These are phyloP conservation scores for Pantherophis guttatus DNA, from an alignment of 2,113 vertebrate species.

Conservation along the genomic window DNA sequence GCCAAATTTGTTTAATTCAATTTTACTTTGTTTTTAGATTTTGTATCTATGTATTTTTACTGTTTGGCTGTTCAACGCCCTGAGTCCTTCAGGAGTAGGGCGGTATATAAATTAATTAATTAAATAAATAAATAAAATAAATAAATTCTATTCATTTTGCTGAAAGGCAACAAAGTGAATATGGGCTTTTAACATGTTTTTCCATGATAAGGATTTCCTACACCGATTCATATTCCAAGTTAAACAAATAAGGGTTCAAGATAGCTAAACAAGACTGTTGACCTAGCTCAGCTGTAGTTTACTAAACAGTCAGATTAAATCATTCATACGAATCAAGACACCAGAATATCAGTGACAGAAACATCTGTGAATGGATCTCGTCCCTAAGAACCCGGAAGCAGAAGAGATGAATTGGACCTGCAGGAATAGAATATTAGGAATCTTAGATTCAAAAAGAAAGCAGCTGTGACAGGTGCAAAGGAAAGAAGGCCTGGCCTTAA, in stretches of 20 bases:
- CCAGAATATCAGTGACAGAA: background rate
- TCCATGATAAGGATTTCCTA: background rate
- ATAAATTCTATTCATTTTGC: background rate
- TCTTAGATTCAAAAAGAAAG: background rate
- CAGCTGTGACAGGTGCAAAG: background rate
- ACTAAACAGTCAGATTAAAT: too few relatives aligned
- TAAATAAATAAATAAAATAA: too few relatives aligned
- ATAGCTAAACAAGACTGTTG: background rate
- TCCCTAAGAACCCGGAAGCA: background rate
- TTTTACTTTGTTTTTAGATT: too few relatives aligned
- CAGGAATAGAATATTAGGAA: background rate
- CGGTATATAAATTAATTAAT: too few relatives aligned
- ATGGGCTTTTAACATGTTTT: background rate
- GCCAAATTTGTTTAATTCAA: too few relatives aligned
- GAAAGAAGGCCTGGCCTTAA: background rate
- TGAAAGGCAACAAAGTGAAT: background rate
- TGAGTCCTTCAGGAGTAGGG: too few relatives aligned
- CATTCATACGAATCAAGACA: background rate
- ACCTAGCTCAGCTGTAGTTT: background rate
- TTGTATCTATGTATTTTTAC: too few relatives aligned
- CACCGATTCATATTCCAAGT: background rate
- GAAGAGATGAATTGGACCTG: too few relatives aligned
- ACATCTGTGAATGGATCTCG: background rate
- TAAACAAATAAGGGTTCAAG: background rate
- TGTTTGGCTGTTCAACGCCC: too few relatives aligned